Base-by-base conservation (phyloP, 2,797 vertebrate genomes). In the Mustela erminea region DNA sequence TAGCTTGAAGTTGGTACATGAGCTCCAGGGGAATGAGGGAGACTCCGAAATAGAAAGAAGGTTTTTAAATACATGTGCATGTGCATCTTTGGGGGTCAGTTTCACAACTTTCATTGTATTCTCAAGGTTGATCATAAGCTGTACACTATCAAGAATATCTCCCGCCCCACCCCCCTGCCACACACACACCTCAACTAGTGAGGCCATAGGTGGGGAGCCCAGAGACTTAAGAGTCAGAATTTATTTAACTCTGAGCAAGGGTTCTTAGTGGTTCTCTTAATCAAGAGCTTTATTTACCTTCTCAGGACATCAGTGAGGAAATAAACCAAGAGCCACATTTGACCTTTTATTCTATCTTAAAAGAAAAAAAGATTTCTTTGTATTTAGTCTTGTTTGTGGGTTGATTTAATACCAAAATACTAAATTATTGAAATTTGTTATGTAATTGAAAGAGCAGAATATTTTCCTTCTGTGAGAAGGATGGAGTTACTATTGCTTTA, bases 351-450 rank as follows among this genome's bases (percentile, higher is more conserved):
- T 68, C 52, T 87, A 7, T 74, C 25, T 83, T 52, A 29, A 35
- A 49, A 49, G 4, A 58, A 64, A 60, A 62, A 74, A 21, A 0
- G 49, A 82, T 78, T 62, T 38, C 25, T 93, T 86, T 86, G 9
- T 54, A 62, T 81, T 68, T 89, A 46, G 25, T 78, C 27, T 95
- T 74, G 15, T 85, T 88, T 10, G n/a, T 54, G 64, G 20, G 7
- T 75, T 56, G 21, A 74, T 77, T 87, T 38, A 5, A 3, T 78
- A 10, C 29, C n/a, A 46, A 64, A 86, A 74, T 58, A 25, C 32
- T 88, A 78, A 94, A 41, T 92, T 86, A 56, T 74, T 85, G n/a
- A 41, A 68, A 17, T 84, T 96, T 74, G 58, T 84, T 49, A 64
- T 66, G 11, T 75, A 27, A 58, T 92, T 46, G 46, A 93, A 86